Evolutionary conservation across 1,140 invertebrate genomes (phyloP), one percentile per base, ranked within the genome.

Genomic region (Bradynema listronoti): DNA sequence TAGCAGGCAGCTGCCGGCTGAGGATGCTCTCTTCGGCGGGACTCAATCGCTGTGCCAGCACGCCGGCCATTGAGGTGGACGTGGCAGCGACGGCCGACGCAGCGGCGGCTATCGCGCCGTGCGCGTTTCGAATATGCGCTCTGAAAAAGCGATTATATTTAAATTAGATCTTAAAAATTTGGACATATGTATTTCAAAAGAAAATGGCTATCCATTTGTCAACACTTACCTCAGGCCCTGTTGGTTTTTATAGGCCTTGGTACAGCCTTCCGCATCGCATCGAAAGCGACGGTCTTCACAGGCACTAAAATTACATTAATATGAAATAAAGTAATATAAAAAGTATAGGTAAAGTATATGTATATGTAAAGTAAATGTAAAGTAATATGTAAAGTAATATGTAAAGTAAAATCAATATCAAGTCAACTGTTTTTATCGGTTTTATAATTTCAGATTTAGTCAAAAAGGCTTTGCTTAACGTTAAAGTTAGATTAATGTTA

Each of bases 1-100:
- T 50, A n/a, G n/a, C 50, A 58, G 56, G 56, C 5, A 58, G 27
- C 43, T 58, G 56, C 27, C 56, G 25, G 56, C 53, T 58, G n/a
- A 58, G 30, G 24, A 58, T 58, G 24, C 56, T 29, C n/a, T 58
- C 56, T 58, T 58, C 56, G 4, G 56, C 49, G 14, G 56, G 29
- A 39, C 56, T 58, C 11, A 58, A 39, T 25, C 27, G 25, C 27
- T n/a, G n/a, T n/a, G n/a, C n/a, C n/a, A n/a, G n/a, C n/a, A n/a
- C n/a, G n/a, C n/a, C n/a, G n/a, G n/a, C n/a, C n/a, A n/a, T n/a
- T n/a, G n/a, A n/a, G n/a, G n/a, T n/a, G n/a, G n/a, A n/a, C n/a
- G n/a, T n/a, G n/a, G n/a, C n/a, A n/a, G n/a, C n/a, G n/a, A n/a
- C n/a, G n/a, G n/a, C n/a, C n/a, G n/a, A n/a, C n/a, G 56, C 30